phyloP scores from a whole-genome alignment of 2,797 vertebrate genomes.

The Urophycis tenuis region DNA sequence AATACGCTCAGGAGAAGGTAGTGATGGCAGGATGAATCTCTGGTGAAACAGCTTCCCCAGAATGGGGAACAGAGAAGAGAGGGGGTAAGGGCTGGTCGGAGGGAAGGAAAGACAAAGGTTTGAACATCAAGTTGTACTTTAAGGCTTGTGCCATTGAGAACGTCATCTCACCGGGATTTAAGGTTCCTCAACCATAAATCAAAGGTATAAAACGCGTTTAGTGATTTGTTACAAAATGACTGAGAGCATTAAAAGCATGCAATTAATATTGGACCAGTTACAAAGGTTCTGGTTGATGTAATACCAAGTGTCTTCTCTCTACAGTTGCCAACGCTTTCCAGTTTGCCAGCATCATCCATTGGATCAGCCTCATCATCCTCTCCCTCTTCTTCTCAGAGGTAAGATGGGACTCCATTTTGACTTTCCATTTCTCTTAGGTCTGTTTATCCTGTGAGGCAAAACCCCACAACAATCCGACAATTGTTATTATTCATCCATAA shows the following conservation, averaged over 20 bases:
- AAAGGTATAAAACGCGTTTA: background rate
- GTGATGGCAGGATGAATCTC: slow-evolving; percentile 31
- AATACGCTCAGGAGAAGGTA: slow-evolving; percentile 18
- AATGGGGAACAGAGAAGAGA: slow-evolving; percentile 24
- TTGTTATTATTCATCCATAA: background rate
- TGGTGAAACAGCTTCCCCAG: slow-evolving; percentile 41
- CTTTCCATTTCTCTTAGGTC: background rate
- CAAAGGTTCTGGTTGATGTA: no score
- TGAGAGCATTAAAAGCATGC: background rate
- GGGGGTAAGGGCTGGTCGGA: background rate
- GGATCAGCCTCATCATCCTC: slow-evolving; percentile 96
- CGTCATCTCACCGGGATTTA: background rate
- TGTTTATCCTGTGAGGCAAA: background rate
- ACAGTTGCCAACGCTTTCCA: slow-evolving; percentile 94
- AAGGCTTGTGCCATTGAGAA: background rate
- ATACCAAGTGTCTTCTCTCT: slow-evolving; percentile 17
- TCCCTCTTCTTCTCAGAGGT: slow-evolving; percentile 99
- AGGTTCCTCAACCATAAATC: background rate
- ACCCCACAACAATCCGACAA: no score
- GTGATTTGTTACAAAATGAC: background rate
- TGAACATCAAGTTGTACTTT: background rate
- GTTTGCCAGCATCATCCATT: slow-evolving; percentile 94
- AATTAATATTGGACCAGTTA: background rate
- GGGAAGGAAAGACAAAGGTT: slow-evolving; percentile 13
- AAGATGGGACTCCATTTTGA: slow-evolving; percentile 27